phyloP scores from a whole-genome alignment of 2,113 vertebrate genomes.

The Dissostichus mawsoni region DNA sequence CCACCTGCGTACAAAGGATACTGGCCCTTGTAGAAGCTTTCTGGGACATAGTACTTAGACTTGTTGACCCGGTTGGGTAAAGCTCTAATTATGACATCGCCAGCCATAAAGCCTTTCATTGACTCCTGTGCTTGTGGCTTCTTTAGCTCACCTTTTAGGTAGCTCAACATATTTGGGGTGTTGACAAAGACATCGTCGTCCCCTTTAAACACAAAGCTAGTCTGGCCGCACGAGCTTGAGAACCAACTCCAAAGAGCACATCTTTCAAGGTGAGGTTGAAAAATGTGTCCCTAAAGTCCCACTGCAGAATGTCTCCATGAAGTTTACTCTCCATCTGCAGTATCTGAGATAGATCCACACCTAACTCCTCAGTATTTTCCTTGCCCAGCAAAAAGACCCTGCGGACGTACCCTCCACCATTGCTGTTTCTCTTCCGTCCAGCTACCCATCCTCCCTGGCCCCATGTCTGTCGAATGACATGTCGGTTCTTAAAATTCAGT shows the following conservation, averaged over 20 bases:
- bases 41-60: slow-evolving; percentile 83
- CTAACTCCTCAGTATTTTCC: background rate
- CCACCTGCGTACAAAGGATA: slow-evolving; percentile 83
- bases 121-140: background rate
- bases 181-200: slow-evolving; percentile 85
- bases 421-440: slow-evolving; percentile 25
- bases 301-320: slow-evolving; percentile 82
- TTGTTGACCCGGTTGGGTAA: slow-evolving; percentile 28
- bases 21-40: slow-evolving; percentile 76
- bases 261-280: slow-evolving; percentile 87
- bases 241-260: slow-evolving; percentile 85
- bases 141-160: slow-evolving; percentile 61
- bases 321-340: slow-evolving; percentile 64
- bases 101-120: slow-evolving; percentile 75
- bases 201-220: slow-evolving; percentile 81
- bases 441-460: slow-evolving; percentile 68
- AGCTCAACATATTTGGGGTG: slow-evolving; percentile 71
- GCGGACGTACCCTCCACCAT: slow-evolving; percentile 61
- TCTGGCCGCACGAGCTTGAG: slow-evolving; percentile 47
- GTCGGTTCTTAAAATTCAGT: slow-evolving; percentile 73
- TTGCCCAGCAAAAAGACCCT: slow-evolving; percentile 82
- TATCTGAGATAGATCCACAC: background rate
- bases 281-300: slow-evolving; percentile 85
- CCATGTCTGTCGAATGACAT: slow-evolving; percentile 83
- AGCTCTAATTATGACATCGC: slow-evolving; percentile 71